Evolutionary conservation across 2,797 vertebrate species (phyloP), one percentile per base, ranked within the genome.

Genomic region (Danio albolineatus): DNA sequence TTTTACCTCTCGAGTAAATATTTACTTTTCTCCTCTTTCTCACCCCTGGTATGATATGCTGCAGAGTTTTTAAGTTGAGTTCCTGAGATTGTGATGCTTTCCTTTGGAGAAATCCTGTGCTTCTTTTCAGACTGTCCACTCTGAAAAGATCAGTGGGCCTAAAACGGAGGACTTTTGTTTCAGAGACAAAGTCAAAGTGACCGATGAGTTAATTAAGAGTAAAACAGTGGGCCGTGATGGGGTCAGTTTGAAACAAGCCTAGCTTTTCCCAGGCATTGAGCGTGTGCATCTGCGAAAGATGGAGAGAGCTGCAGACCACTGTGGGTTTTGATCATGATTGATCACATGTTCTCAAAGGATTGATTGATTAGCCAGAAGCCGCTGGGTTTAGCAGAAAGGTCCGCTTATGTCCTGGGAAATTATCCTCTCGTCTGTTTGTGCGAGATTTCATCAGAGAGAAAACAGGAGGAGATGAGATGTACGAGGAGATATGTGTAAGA

Each of bases 351-450:
- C 79, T 79, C 76, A 83, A 82, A 80, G 21, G 69, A 83, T 77
- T 86, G 85, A 85, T 86, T 82, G 85, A 85, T 85, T 82, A 83
- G 76, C 76, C 82, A 76, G 83, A 83, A 86, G 83, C 82, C 46
- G 38, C 82, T 75, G 83, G n/a, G 70, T 69, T 86, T 77, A 82
- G 79, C 81, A 76, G 59, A 82, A 70, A 73, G 83, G 83, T 83
- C 83, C 77, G 76, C 72, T 83, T 80, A 80, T 79, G 76, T 81
- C 85, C 83, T 85, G 85, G 85, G 85, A 86, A 78, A 86, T 83
- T 62, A 72, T 83, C 75, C 69, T 59, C 73, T 61, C 69, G 64
- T 86, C 76, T 76, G 82, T 76, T 72, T 72, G 67, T 65, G 36
- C 17, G 66, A 71, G 65, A 75, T 67, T 62, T 61, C 43, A 36